phyloP scores from a whole-genome alignment of 2,113 vertebrate genomes.

The Phyllostomus discolor region DNA sequence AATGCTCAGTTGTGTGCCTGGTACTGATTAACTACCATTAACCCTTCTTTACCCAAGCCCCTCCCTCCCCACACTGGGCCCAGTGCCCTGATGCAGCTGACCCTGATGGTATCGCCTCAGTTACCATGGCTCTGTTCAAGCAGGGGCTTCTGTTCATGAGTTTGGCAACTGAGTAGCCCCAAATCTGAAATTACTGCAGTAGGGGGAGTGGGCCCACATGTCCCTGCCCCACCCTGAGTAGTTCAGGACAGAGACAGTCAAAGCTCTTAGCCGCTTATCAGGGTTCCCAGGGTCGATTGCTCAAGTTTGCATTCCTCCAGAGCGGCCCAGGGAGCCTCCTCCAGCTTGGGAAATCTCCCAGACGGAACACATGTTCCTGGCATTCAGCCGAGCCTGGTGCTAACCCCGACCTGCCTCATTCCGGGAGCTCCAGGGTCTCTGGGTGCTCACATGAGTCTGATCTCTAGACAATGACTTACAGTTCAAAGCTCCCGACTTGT shows the following conservation, averaged over 20 bases:
- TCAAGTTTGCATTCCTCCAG: constrained; percentile 24
- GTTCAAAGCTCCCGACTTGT: not conserved
- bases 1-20: not conserved
- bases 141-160: not conserved
- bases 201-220: not conserved
- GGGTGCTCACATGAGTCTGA: not conserved
- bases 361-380: not conserved
- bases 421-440: not conserved
- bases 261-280: not conserved
- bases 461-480: not conserved
- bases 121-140: not conserved
- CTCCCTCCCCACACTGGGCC: no score
- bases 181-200: not conserved
- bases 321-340: not conserved
- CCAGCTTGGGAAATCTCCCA: not conserved
- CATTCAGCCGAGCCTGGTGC: not conserved
- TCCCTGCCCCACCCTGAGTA: not conserved
- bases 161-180: not conserved
- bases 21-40: not conserved
- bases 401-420: not conserved
- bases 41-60: not conserved
- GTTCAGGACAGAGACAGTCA: not conserved
- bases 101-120: not conserved
- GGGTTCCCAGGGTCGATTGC: not conserved
- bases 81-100: not conserved